Percentiles rank a stretch among this genome's conserved stretches.
These are phyloP conservation scores for Clarias fuscus DNA, from an alignment of 2,797 vertebrate species.

Conservation along the genomic window DNA sequence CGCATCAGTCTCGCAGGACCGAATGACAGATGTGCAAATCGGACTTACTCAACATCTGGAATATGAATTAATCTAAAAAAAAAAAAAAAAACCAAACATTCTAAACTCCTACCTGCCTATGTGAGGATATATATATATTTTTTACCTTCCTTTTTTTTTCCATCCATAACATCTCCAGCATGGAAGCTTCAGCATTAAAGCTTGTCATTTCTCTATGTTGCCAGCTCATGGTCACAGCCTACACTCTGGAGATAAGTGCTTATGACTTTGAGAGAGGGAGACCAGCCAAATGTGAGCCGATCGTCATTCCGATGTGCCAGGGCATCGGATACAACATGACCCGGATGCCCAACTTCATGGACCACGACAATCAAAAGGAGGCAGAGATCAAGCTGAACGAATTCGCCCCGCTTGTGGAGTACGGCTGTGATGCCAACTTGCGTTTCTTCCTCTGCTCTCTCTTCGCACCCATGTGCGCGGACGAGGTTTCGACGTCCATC, in stretches of 20 bases:
- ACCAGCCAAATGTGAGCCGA: conserved; percentile 89
- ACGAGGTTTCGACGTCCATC: conserved; percentile 96
- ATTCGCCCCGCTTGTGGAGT: conserved; percentile 93
- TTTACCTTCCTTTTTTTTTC: background rate
- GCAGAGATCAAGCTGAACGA: conserved; percentile 93
- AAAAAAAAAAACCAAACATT: too few relatives aligned
- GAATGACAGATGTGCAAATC: background rate
- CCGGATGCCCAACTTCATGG: conserved; percentile 96
- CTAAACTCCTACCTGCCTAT: background rate
- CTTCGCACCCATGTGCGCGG: conserved; percentile 96
- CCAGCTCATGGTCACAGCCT: conserved; percentile 76
- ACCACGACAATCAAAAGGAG: conserved; percentile 91
- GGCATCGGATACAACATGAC: conserved; percentile 99
- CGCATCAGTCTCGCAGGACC: background rate
- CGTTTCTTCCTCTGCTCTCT: conserved; percentile 99
- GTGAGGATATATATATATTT: conserved; percentile 22
- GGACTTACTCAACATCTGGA: conserved; percentile 1
- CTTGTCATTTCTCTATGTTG: conserved; percentile 76
- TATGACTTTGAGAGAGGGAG: conserved; percentile 86
- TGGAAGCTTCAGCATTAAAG: conserved; percentile 76
- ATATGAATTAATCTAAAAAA: background rate
- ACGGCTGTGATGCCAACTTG: conserved; percentile 94
- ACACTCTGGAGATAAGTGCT: conserved; percentile 83
- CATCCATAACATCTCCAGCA: conserved; percentile 60
- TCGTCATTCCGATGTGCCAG: conserved; percentile 94